These are phyloP conservation scores for Cephalopterus ornatus DNA, from an alignment of 2,113 vertebrate species.

Conservation along the genomic window DNA sequence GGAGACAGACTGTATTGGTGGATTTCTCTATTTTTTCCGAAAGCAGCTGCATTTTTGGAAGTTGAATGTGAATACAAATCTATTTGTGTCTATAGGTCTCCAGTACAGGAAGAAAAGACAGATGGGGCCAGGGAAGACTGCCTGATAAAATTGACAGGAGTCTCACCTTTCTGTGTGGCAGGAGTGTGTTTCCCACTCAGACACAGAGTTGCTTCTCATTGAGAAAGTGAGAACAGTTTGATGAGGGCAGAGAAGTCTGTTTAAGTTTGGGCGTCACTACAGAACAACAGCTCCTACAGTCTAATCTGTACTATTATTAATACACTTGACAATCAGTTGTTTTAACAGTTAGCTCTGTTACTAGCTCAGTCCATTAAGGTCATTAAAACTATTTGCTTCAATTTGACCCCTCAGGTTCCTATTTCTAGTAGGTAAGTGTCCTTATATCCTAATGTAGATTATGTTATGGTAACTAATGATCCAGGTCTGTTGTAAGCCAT, in stretches of 20 bases:
- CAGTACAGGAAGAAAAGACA: background rate
- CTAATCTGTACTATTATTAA: background rate
- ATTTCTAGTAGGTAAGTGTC: background rate
- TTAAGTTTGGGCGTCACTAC: background rate
- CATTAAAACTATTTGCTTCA: background rate
- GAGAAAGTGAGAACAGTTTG: background rate
- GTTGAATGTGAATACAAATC: background rate
- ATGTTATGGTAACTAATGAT: background rate
- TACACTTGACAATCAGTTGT: background rate
- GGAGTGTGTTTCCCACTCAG: background rate
- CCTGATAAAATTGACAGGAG: background rate
- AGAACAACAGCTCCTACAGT: background rate
- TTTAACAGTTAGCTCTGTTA: background rate
- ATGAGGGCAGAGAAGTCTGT: background rate
- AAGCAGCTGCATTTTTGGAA: background rate
- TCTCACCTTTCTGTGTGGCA: background rate
- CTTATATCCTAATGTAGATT: background rate
- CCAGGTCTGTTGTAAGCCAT: background rate
- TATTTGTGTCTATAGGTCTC: background rate
- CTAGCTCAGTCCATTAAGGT: background rate
- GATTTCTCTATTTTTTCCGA: background rate
- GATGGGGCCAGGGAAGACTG: background rate
- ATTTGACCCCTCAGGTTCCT: background rate
- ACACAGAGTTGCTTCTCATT: background rate
- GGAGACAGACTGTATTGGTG: background rate